These are phyloP conservation scores for Drosophila sturtevanti DNA, from an alignment of 1,140 invertebrate genomes.

Conservation along the genomic window DNA sequence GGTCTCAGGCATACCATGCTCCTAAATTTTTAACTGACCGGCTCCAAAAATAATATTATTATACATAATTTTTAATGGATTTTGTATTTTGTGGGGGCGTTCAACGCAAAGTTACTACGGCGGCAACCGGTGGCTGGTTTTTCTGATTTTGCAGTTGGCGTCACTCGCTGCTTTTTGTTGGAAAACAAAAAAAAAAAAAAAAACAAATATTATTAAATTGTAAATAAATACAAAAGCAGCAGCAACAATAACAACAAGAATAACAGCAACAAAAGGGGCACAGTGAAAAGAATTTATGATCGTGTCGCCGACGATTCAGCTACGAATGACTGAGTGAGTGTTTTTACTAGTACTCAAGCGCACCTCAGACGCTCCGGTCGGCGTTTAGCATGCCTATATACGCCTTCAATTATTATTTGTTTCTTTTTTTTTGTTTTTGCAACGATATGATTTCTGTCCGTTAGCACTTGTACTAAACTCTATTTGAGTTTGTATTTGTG, in stretches of 20 bases:
- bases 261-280: conserved; percentile 22
- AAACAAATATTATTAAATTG: conserved; percentile 50
- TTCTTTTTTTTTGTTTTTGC: conserved; percentile 8
- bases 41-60: background rate
- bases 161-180: conserved; percentile 34
- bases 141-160: background rate
- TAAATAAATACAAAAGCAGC: conserved; percentile 55
- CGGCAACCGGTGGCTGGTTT: conserved; percentile 2
- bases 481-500: conserved; percentile 8
- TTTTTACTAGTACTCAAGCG: conserved; percentile 55
- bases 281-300: conserved; percentile 49
- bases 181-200: conserved; percentile 32
- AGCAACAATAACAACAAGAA: background rate
- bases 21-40: conserved; percentile 26
- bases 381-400: conserved; percentile 17
- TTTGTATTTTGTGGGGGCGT: conserved; percentile 22
- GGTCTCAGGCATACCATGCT: conserved; percentile 36
- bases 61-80: background rate
- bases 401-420: conserved; percentile 23
- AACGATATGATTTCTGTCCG: conserved; percentile 17
- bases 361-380: conserved; percentile 58
- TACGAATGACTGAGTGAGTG: conserved; percentile 17
- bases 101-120: conserved; percentile 29
- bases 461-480: conserved; percentile 45
- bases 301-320: conserved; percentile 47